Conservation (phyloP, 2,113 vertebrate genomes). For the Pituophis catenifer region DNA sequence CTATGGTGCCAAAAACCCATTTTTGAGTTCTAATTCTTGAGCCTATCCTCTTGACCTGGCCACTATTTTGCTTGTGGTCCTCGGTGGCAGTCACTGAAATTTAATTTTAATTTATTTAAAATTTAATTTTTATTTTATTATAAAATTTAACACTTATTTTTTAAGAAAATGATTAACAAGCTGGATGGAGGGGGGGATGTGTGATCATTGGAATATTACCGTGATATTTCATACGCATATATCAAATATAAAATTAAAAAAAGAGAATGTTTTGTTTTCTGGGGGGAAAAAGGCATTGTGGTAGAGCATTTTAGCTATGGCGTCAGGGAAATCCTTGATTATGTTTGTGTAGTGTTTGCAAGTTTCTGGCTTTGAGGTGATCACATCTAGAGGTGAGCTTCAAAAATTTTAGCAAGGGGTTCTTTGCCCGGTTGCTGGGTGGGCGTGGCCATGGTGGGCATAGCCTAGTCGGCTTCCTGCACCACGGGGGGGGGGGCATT, state of each 20-base stretch:
- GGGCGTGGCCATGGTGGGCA: no score
- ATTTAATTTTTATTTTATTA: no score
- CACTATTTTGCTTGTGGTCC: neutral
- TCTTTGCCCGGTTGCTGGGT: no score
- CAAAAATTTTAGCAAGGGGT: no score
- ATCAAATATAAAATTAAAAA: constrained; percentile 53
- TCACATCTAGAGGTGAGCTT: no score
- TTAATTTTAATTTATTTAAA: neutral
- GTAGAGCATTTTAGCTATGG: constrained; percentile 38
- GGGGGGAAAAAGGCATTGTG: constrained; percentile 29
- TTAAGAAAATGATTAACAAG: constrained; percentile 45
- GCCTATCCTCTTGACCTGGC: neutral
- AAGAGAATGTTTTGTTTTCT: constrained; percentile 47
- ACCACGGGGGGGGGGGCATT: no score
- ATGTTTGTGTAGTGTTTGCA: constrained; percentile 48
- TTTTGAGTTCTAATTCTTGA: neutral
- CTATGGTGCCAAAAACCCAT: neutral
- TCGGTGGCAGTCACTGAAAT: neutral
- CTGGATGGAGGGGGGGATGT: neutral
- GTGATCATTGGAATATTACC: constrained; percentile 47
- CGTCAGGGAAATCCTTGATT: constrained; percentile 44
- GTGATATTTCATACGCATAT: constrained; percentile 50
- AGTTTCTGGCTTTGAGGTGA: constrained; percentile 39
- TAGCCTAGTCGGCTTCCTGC: no score
- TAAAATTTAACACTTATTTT: constrained; percentile 2